Evolutionary conservation across 2,797 vertebrate species (phyloP), one percentile per base, ranked within the genome.

Genomic region (Neosalanx taihuensis): DNA sequence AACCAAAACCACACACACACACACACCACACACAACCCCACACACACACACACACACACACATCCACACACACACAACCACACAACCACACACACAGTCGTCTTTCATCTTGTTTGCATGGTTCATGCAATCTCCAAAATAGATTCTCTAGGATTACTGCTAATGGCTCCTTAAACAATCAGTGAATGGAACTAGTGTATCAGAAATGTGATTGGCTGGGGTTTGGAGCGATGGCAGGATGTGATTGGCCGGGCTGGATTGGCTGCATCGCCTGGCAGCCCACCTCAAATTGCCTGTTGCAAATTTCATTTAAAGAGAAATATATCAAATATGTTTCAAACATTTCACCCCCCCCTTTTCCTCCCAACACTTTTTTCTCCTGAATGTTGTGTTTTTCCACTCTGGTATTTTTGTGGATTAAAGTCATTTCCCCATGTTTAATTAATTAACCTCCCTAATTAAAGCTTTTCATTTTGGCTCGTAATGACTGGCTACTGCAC

Each of bases 101-200:
- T 56, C 67, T 67, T 76, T 85, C 67, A 63, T 75, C 37, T 66
- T 76, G 73, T 85, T 69, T 83, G 67, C 64, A 75, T 75, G 78
- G 72, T 31, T 67, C 70, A 79, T 56, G 72, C 72, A n/a, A 78
- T 83, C 67, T 70, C 60, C 20, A 72, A 75, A 82, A 82, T 79
- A 72, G 83, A 85, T 82, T 84, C 23, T 81, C 76, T 72, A 76
- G 79, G 72, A 82, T 80, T 78, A 78, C 72, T 41, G 78, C 79
- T 84, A 87, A 86, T 84, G 74, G 76, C 72, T 79, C 68, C 81
- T 81, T 83, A 87, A 63, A 72, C 67, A 84, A 81, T 89, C 81
- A 77, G 33, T 53, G 70, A 71, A 72, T 66, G 74, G 62, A 82
- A 72, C 74, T 77, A 74, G 83, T 65, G 63, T 76, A 58, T 73